Conservation (phyloP, 37 sponge, comb jelly and placozoan genomes). For the Cladorhizidae sp. region DNA sequence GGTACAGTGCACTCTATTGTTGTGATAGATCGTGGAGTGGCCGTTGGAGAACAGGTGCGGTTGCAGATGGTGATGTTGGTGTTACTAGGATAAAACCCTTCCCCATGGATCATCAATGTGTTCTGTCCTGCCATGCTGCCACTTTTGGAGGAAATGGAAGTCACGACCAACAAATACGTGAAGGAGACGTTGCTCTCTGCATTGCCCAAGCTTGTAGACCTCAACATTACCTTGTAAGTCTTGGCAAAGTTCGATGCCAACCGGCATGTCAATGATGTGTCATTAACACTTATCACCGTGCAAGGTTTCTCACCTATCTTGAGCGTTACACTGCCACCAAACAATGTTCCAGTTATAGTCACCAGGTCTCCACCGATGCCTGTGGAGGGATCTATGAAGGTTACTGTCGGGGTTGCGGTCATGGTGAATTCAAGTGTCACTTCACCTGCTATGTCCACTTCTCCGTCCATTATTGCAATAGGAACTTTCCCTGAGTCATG, state of each 20-base stretch:
- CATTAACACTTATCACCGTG: not conserved
- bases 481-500: conserved; percentile 1
- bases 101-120: conserved; percentile 45
- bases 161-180: conserved; percentile 35
- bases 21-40: conserved; percentile 8
- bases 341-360: conserved; percentile 29
- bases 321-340: conserved; percentile 24
- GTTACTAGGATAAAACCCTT: conserved; percentile 61
- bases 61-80: conserved; percentile 56
- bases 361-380: conserved; percentile 61
- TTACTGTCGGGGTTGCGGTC: conserved; percentile 50
- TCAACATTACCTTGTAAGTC: conserved; percentile 21
- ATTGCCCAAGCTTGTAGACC: conserved; percentile 25
- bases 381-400: conserved; percentile 33
- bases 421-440: conserved; percentile 30
- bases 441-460: not conserved
- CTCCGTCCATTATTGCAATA: not conserved
- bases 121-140: conserved; percentile 68
- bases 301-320: conserved; percentile 49
- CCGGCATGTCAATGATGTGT: conserved; percentile 33
- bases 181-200: conserved; percentile 22
- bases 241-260: conserved; percentile 62
- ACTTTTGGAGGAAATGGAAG: conserved; percentile 11
- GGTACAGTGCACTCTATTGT: conserved; percentile 45
- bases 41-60: conserved; percentile 20